These are phyloP conservation scores for Meandrusa payeni DNA, from an alignment of 2,888 invertebrate genomes.

Conservation along the genomic window DNA sequence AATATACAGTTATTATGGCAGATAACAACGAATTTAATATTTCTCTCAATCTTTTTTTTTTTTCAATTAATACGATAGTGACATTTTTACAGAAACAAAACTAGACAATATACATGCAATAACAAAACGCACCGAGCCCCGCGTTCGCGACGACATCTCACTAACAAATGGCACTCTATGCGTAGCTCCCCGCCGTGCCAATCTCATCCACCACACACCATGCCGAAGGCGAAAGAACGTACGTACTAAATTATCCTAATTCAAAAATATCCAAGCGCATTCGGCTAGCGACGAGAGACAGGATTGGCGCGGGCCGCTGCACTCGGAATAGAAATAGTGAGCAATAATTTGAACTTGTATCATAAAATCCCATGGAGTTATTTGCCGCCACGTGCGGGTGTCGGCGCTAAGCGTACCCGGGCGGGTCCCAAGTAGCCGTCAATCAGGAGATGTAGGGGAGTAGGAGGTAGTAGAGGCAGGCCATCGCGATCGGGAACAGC, in stretches of 20 bases:
- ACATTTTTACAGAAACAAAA: constrained; percentile 68
- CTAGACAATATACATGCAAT: constrained; percentile 49
- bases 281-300: not conserved
- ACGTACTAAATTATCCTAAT: constrained; percentile 16
- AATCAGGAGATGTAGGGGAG: constrained; percentile 83
- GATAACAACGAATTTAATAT: constrained; percentile 71
- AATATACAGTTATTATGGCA: constrained; percentile 79
- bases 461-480: constrained; percentile 81
- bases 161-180: constrained; percentile 55
- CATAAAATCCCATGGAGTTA: constrained; percentile 10
- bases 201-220: not conserved
- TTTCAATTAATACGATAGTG: constrained; percentile 56
- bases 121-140: constrained; percentile 49
- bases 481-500: constrained; percentile 79
- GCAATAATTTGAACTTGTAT: constrained; percentile 32
- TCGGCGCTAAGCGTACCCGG: constrained; percentile 62
- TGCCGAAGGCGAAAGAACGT: not conserved
- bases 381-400: constrained; percentile 23
- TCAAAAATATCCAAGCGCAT: constrained; percentile 6
- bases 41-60: constrained; percentile 35
- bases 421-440: constrained; percentile 80
- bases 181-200: constrained; percentile 28
- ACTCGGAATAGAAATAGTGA: constrained; percentile 32
- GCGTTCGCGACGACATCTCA: constrained; percentile 34
- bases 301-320: constrained; percentile 3